phyloP scores from a whole-genome alignment of 2,113 vertebrate species.

The Tinamus guttatus region DNA sequence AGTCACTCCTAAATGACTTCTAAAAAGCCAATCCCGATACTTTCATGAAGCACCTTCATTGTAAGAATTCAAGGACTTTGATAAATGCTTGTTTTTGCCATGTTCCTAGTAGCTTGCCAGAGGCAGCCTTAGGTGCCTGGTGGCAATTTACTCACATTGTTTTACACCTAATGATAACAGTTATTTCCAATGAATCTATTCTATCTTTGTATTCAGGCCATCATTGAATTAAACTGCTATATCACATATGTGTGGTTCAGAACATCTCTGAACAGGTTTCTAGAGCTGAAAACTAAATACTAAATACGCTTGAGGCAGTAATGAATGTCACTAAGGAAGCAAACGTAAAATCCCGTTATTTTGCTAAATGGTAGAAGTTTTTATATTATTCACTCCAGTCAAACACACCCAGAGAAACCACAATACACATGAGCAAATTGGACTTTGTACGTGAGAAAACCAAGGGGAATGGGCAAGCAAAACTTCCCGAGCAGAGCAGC shows the following conservation, averaged over 20 bases:
- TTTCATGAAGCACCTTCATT: neutral
- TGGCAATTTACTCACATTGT: neutral
- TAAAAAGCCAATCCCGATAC: conserved; percentile 12
- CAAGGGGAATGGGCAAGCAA: neutral
- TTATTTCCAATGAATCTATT: neutral
- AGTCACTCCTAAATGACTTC: neutral
- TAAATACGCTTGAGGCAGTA: neutral
- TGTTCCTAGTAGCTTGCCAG: neutral
- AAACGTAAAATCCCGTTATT: neutral
- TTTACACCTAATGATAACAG: neutral
- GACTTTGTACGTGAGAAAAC: neutral
- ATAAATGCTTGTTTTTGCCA: neutral
- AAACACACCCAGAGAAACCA: neutral
- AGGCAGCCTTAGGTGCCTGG: neutral
- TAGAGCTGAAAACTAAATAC: neutral
- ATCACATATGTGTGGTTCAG: neutral
- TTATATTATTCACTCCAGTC: neutral
- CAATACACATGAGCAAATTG: neutral
- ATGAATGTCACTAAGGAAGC: neutral
- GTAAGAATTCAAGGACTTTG: neutral
- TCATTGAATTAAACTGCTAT: neutral
- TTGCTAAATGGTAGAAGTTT: neutral
- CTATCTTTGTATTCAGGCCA: neutral
- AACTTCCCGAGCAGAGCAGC: neutral
- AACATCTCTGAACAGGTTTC: neutral